Base-by-base conservation (phyloP, 1,140 invertebrate genomes). In the Ooceraea biroi region DNA sequence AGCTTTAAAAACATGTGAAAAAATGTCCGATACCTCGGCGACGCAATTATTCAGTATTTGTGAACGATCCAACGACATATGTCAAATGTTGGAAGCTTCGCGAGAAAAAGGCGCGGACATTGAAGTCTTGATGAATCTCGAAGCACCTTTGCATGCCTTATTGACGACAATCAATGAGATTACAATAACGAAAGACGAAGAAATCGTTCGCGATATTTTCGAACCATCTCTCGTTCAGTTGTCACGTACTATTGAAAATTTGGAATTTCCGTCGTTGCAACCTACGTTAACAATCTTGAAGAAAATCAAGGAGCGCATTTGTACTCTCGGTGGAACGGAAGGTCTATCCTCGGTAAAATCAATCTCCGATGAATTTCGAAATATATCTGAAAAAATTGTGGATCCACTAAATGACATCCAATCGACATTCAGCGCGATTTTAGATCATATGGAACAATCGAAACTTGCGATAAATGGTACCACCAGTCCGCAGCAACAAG, bases 361-460 rank as follows among this genome's bases (percentile, higher is more conserved):
- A 8, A 60, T 3, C 2, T 25, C 73, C 0, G 84, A 86, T 0
- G 85, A 91, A 58, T 30, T 69, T 7, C 84, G 87, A 46, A 87
- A 41, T 57, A 76, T 93, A 2, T 65, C 91, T 0, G 92, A 94
- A 41, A 85, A 88, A 27, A 91, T 94, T 80, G 61, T 93, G 10
- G 93, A 94, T 84, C 85, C 90, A 44, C 63, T 94, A 14, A 92
- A 93, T 22, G 91, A 94, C 61, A 88, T 92, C 5, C 93, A 94
- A 61, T 88, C 90, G 0, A 85, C 85, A 10, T 73, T 94, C 1
- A 94, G 90, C 84, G 72, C 83, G 3, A 87, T 91, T 22, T 77
- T 94, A 25, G 80, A 88, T n/a, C 88, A 90, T 44, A 85, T 87
- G n/a, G 91, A 93, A 52, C 83, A 84, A 14, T 50, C 72, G 0